Conservation (phyloP, 2,888 invertebrate species). For the Parnassius orleans region DNA sequence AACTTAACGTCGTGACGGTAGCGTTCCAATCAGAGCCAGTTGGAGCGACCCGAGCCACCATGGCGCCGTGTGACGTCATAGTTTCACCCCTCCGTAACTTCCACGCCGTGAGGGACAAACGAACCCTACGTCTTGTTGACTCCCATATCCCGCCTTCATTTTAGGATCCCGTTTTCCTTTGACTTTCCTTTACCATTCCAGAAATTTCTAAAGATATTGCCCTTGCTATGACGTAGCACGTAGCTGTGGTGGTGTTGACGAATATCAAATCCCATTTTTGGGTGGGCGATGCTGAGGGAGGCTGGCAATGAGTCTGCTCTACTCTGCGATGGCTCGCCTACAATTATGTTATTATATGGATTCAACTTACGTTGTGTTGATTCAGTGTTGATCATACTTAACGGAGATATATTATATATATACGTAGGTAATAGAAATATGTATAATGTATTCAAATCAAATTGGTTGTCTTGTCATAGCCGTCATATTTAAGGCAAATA, state of each 20-base stretch:
- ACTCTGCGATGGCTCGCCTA: slow-evolving; percentile 74
- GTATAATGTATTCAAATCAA: too few relatives aligned
- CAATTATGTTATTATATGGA: slow-evolving; percentile 35
- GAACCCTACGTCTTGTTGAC: slow-evolving; percentile 48
- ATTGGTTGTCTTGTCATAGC: too few relatives aligned
- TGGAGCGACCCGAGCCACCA: slow-evolving; percentile 59
- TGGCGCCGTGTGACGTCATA: slow-evolving; percentile 69
- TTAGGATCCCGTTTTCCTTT: not conserved
- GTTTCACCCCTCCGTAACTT: slow-evolving; percentile 38
- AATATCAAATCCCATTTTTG: slow-evolving; percentile 52
- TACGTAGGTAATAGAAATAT: too few relatives aligned
- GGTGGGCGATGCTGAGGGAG: slow-evolving; percentile 66
- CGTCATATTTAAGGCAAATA: too few relatives aligned
- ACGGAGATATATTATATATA: too few relatives aligned
- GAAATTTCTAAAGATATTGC: not conserved
- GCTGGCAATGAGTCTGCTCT: slow-evolving; percentile 54
- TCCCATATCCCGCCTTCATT: slow-evolving; percentile 4
- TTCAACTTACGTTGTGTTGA: not conserved
- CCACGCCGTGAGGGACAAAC: slow-evolving; percentile 42
- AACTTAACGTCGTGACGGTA: slow-evolving; percentile 55
- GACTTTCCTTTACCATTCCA: slow-evolving; percentile 2
- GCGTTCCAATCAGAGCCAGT: slow-evolving; percentile 55
- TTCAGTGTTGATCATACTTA: not conserved
- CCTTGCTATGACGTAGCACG: slow-evolving; percentile 15
- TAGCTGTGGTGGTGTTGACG: slow-evolving; percentile 57